phyloP scores from a whole-genome alignment of 2,113 vertebrate genomes.

The Xerus inauris region DNA sequence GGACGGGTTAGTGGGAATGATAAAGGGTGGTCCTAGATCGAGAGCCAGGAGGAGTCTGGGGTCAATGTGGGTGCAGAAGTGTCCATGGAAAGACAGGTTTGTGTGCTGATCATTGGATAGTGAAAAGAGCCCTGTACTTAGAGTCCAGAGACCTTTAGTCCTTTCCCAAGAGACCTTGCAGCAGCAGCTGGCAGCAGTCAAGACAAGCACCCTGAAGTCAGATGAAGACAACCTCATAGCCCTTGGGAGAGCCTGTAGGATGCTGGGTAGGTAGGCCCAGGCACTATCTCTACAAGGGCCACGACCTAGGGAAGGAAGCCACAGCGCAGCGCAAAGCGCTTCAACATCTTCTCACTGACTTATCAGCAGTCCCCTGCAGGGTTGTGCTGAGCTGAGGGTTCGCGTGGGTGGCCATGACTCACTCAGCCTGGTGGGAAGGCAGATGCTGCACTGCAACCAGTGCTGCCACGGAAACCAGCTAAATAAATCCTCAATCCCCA shows the following conservation, averaged over 20 bases:
- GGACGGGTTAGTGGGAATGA: not conserved
- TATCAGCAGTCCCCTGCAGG: not conserved
- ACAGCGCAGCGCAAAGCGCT: not conserved
- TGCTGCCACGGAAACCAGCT: constrained; percentile 72
- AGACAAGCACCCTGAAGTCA: not conserved
- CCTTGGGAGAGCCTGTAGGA: not conserved
- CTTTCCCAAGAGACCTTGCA: not conserved
- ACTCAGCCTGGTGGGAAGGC: constrained; percentile 65
- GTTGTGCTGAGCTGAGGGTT: constrained; percentile 35
- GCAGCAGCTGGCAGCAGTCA: not conserved
- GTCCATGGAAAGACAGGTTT: not conserved
- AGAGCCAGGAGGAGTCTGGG: not conserved
- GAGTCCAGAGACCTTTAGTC: not conserved
- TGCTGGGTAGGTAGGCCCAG: not conserved
- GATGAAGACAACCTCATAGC: too few species aligned
- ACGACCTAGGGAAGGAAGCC: not conserved
- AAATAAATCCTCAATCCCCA: constrained; percentile 54
- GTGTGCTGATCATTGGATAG: not conserved
- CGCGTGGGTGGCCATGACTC: constrained; percentile 73
- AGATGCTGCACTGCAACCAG: constrained; percentile 64
- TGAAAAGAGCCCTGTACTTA: not conserved
- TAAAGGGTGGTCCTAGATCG: not conserved
- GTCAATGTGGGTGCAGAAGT: not conserved
- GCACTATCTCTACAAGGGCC: not conserved
- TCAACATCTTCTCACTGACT: not conserved